Base-by-base conservation (phyloP, 2,888 invertebrate genomes). In the Netelia melanura region DNA sequence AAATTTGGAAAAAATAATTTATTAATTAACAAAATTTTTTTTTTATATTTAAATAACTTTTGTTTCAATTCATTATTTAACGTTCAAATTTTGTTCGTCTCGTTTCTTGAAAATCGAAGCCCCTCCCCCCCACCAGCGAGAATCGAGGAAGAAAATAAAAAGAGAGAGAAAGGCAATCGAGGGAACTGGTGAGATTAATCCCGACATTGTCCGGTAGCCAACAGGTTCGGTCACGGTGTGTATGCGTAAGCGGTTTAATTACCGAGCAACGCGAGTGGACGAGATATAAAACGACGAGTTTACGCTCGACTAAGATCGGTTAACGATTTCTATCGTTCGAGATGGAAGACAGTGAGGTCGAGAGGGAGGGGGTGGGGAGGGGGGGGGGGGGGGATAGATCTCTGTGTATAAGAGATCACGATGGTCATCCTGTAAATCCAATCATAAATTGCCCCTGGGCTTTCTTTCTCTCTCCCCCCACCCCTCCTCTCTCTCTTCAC, bases 121-220 rank as follows among this genome's bases (percentile, higher is more conserved):
- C 2, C 3, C 30, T 38, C 17, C n/a, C 54, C n/a, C 54, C 54
- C 17, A 6, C n/a, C 3, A 1, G 54, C 14, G 48, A 58, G 71
- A 43, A 75, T 54, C 21, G 30, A 52, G 83, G 56, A 54, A 54
- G 54, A 48, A 43, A 30, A 52, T 9, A 54, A 17, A 67, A 38
- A 62, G 62, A 48, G 74, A 48, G 75, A 64, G 70, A 58, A 72
- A 81, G 38, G n/a, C 56, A 38, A 62, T 64, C 70, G 38, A 44
- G 54, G 38, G 77, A 58, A 11, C 70, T 64, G 79, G 65, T 52
- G 54, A 68, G 77, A 81, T 81, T 78, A 81, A 78, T 81, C 81
- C 81, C 74, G 77, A 84, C 84, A 84, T 84, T 84, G 84, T 84
- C 77, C 88, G 64, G 88, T 88, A 88, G 88, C 88, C 70, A 88